Percentiles rank a stretch among this genome's conserved stretches.
These are phyloP conservation scores for Amphipoea lucens DNA, from an alignment of 2,888 invertebrate species.

Conservation along the genomic window DNA sequence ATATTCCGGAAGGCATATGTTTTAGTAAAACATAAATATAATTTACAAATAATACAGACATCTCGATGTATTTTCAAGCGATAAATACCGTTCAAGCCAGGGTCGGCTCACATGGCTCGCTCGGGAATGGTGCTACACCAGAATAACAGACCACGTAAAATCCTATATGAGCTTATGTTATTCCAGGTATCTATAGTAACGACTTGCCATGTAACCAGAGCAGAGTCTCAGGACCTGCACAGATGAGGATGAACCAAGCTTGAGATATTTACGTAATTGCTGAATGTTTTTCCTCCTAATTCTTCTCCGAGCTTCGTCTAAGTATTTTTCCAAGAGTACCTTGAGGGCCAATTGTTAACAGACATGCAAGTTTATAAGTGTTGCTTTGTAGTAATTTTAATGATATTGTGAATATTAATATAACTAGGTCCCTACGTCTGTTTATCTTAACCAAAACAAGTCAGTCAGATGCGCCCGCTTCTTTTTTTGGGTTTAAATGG, in stretches of 20 bases:
- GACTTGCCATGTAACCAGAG: background rate
- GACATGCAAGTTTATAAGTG: background rate
- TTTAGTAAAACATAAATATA: background rate
- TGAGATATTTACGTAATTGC: background rate
- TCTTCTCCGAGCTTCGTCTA: background rate
- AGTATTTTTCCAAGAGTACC: background rate
- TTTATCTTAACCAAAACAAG: conserved; percentile 26
- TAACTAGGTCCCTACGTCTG: background rate
- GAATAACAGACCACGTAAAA: background rate
- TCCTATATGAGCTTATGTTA: background rate
- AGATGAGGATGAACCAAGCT: background rate
- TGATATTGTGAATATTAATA: background rate
- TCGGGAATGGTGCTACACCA: background rate
- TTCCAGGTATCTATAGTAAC: background rate
- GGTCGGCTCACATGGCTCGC: background rate
- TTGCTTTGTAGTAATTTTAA: background rate
- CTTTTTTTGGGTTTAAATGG: conserved; percentile 49
- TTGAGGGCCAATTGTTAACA: background rate
- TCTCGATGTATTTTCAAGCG: background rate
- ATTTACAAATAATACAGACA: background rate
- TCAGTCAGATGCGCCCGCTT: background rate
- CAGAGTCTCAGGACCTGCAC: background rate
- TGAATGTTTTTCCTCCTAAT: background rate
- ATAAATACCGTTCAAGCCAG: background rate
- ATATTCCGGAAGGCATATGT: background rate